These are phyloP conservation scores for Marcusenius ussheri DNA, from an alignment of 2,113 vertebrate species.

Conservation along the genomic window DNA sequence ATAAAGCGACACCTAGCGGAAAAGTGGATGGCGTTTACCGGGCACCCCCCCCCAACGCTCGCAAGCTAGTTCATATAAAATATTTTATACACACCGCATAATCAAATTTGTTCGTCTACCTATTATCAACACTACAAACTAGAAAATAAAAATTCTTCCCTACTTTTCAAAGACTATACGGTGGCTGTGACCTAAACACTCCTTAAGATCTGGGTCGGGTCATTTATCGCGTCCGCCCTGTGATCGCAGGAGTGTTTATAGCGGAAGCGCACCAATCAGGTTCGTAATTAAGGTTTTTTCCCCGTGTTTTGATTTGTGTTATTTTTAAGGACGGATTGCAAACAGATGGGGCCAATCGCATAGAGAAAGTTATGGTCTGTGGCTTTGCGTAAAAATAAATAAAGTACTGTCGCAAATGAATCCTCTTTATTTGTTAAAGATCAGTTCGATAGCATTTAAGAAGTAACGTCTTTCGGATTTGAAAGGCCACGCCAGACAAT, in stretches of 20 bases:
- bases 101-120: neutral
- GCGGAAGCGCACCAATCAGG: neutral
- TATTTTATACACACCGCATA: neutral
- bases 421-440: neutral
- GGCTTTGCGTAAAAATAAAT: neutral
- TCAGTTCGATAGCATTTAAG: neutral
- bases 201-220: neutral
- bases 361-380: neutral
- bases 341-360: neutral
- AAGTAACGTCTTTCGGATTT: neutral
- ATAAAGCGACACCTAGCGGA: neutral
- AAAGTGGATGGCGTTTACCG: neutral
- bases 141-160: neutral
- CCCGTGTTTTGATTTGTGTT: neutral
- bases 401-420: neutral
- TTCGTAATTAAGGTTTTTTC: neutral
- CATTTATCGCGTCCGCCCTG: neutral
- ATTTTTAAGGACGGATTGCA: neutral
- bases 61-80: neutral
- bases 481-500: neutral
- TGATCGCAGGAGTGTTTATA: neutral
- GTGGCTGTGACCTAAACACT: neutral
- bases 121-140: neutral
- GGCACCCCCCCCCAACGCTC: neutral
- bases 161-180: neutral